These are phyloP conservation scores for Temnothorax rugatulus DNA, from an alignment of 2,888 invertebrate species.

Conservation along the genomic window DNA sequence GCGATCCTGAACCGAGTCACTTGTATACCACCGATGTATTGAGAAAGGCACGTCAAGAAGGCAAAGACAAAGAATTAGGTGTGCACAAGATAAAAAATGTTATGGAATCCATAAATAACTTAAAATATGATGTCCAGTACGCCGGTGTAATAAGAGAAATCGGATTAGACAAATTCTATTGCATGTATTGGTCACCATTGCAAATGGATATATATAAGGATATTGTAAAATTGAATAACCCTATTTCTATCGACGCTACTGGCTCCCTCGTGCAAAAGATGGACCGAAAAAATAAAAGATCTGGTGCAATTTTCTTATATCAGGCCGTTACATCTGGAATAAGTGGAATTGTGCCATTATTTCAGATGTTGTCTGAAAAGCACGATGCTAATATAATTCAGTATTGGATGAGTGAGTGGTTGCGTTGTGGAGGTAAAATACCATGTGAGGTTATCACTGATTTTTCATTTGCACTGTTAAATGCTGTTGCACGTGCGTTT, in stretches of 20 bases:
- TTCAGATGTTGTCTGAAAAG: conserved; percentile 66
- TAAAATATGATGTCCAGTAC: conserved; percentile 24
- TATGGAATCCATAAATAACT: neutral
- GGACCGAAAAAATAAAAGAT: neutral
- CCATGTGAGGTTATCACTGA: neutral
- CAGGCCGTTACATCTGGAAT: conserved; percentile 8
- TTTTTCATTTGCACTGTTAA: conserved; percentile 22
- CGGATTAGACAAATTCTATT: conserved; percentile 25
- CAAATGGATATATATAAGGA: conserved; percentile 21
- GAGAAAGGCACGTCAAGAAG: conserved; percentile 19
- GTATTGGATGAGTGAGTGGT: conserved; percentile 46
- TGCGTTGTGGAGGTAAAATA: neutral
- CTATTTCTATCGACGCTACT: neutral
- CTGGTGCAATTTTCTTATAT: conserved; percentile 8
- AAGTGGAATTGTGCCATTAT: conserved; percentile 3
- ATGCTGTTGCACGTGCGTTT: conserved; percentile 20
- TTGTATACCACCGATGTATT: conserved; percentile 11
- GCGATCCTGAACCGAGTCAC: conserved; percentile 31
- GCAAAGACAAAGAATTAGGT: conserved; percentile 24
- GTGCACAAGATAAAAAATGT: neutral
- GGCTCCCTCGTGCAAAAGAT: neutral
- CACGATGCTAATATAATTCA: conserved; percentile 67
- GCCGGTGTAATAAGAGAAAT: conserved; percentile 34
- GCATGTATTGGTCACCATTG: conserved; percentile 26
- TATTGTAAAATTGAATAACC: neutral